phyloP scores from a whole-genome alignment of 2,113 vertebrate species.

The Bos javanicus region DNA sequence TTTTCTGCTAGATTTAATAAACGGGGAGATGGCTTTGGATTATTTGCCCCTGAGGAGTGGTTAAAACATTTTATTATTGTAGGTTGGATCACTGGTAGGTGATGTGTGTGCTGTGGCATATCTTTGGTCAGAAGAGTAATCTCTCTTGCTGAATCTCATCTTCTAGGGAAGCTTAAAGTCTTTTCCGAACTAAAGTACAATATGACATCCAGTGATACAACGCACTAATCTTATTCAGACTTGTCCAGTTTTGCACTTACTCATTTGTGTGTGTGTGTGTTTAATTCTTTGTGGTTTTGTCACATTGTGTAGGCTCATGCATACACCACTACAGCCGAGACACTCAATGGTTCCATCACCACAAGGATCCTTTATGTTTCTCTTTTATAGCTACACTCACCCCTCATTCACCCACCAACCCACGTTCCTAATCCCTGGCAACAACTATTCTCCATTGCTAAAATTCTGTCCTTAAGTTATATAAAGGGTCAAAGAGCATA shows the following conservation, averaged over 20 bases:
- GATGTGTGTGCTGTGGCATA: neutral
- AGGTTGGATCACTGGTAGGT: neutral
- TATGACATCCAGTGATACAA: neutral
- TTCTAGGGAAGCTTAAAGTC: neutral
- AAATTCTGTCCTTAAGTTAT: neutral
- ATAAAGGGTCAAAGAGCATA: neutral
- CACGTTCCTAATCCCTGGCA: neutral
- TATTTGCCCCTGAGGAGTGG: neutral
- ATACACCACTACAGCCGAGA: neutral
- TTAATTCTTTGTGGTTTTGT: neutral
- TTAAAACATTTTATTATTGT: neutral
- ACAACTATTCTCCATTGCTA: neutral
- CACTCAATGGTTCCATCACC: neutral
- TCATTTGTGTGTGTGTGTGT: neutral
- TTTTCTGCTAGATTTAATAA: neutral
- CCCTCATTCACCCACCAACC: neutral
- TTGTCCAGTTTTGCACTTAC: neutral
- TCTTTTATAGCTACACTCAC: neutral
- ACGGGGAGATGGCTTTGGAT: neutral
- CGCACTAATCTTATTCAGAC: neutral
- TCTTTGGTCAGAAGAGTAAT: neutral
- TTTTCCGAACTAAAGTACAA: neutral
- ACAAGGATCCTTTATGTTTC: neutral
- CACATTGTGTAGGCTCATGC: neutral
- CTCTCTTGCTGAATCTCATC: neutral